A percentile compares a stretch with the other conserved stretches of the same genome.
These are phyloP conservation scores for Allolobophora icterica DNA, from an alignment of 2,888 invertebrate genomes.

Conservation along the genomic window DNA sequence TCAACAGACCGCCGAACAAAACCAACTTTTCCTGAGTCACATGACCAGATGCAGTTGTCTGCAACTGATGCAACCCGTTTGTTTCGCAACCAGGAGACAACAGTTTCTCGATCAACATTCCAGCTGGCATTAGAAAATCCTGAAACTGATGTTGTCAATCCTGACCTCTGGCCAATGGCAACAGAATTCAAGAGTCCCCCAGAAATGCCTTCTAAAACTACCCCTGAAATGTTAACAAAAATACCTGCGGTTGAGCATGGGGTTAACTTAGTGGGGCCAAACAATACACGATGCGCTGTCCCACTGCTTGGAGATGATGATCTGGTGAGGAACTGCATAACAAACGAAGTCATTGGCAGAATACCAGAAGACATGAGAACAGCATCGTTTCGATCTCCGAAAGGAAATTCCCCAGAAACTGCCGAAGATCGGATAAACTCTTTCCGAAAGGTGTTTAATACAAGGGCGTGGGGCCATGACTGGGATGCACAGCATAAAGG, in stretches of 20 bases:
- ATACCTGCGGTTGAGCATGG: not conserved
- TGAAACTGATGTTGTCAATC: not conserved
- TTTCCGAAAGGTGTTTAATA: constrained; percentile 44
- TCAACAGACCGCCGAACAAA: not conserved
- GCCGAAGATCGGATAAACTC: constrained; percentile 31
- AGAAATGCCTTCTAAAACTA: not conserved
- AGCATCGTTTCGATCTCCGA: not conserved
- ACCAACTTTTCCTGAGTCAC: not conserved
- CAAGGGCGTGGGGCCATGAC: constrained; percentile 43
- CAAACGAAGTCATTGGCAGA: constrained; percentile 40
- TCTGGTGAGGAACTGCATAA: constrained; percentile 43
- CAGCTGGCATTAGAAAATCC: not conserved
- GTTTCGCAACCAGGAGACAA: not conserved
- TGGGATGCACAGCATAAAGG: constrained; percentile 45
- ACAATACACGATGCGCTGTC: not conserved
- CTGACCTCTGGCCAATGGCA: not conserved
- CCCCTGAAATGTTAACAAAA: not conserved
- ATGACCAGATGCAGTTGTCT: not conserved
- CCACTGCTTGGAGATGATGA: constrained; percentile 6
- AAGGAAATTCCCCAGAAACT: constrained; percentile 28
- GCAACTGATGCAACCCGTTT: not conserved
- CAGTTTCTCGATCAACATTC: not conserved
- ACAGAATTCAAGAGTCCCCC: not conserved
- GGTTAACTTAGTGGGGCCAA: not conserved
- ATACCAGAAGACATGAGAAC: constrained; percentile 26